Evolutionary conservation across 1,140 invertebrate genomes (phyloP), one percentile per base, ranked within the genome.

Genomic region (Micrasema minimum): DNA sequence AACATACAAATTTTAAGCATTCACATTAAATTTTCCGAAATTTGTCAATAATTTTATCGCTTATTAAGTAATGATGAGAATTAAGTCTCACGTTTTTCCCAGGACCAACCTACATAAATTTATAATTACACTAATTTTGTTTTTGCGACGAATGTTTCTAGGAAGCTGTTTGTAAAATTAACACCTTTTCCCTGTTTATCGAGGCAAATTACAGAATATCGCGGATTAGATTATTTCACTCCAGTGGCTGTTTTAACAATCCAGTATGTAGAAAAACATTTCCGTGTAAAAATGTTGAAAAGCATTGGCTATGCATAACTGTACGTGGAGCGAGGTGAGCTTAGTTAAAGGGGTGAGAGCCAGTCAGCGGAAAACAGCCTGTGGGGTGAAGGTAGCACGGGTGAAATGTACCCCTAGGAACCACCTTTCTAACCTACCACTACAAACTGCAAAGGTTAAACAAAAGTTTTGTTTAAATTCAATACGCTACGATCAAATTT

Each of bases 381-480:
- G 37, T n/a, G 16, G 16, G 20, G 37, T 31, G 37, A 16, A 7
- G 22, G 23, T 14, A 31, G 26, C 6, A 2, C 16, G 20, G 48
- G 12, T 50, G 46, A 22, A 22, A 16, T 50, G 12, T 6, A 16
- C 9, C 31, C 6, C 18, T 10, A 4, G 37, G 14, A 18, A 20
- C 6, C 18, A 18, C 55, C 55, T 14, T 5, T 16, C 14, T 2
- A 11, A 22, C 37, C 55, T 6, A 20, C 37, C 35, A 6, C 38
- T 59, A 9, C 55, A 18, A 59, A 59, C 55, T 59, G 55, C 55
- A 59, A 59, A 59, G 55, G 38, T 59, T 59, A 59, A 59, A 59
- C 55, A 59, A 59, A 41, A 59, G n/a, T 59, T 59, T 59, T 59
- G 55, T 22, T 59, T 59, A 59, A 59, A 59, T 59, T 59, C 55